phyloP scores from a whole-genome alignment of 2,888 invertebrate species.

The Philereme transversata region DNA sequence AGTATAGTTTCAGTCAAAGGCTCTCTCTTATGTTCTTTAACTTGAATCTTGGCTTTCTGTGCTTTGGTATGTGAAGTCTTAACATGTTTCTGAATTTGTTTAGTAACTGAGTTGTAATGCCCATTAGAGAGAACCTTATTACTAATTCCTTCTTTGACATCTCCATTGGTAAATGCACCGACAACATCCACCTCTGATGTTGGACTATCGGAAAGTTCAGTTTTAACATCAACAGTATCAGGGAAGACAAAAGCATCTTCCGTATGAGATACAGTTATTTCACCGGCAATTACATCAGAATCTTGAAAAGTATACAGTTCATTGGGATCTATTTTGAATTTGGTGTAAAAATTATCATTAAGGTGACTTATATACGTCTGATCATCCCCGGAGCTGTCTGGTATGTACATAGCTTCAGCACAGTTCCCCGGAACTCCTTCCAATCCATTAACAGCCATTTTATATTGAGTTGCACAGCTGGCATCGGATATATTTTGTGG shows the following conservation, averaged over 20 bases:
- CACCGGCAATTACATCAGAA: conserved; percentile 76
- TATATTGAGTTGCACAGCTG: conserved; percentile 79
- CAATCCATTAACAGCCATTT: conserved; percentile 65
- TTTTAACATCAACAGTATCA: conserved; percentile 64
- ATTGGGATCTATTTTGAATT: conserved; percentile 81
- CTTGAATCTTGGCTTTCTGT: conserved; percentile 60
- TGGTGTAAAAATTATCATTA: conserved; percentile 76
- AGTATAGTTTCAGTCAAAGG: conserved; percentile 49
- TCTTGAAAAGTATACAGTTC: conserved; percentile 81
- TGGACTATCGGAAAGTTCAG: conserved; percentile 62
- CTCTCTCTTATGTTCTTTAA: conserved; percentile 53
- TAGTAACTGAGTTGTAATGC: conserved; percentile 55
- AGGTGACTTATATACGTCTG: conserved; percentile 72
- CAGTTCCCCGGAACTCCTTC: conserved; percentile 73
- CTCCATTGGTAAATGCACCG: conserved; percentile 64
- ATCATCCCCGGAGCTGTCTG: conserved; percentile 73
- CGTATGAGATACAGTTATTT: conserved; percentile 78
- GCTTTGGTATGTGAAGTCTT: conserved; percentile 68
- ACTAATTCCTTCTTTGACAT: conserved; percentile 59
- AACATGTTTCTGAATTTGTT: conserved; percentile 49
- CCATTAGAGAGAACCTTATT: conserved; percentile 66
- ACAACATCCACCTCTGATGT: conserved; percentile 63
- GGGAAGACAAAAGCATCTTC: conserved; percentile 72
- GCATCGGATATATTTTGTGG: conserved; percentile 80
- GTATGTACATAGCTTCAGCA: conserved; percentile 74